A percentile compares a stretch with the other conserved stretches of the same genome.
Conservation (phyloP, 2,888 invertebrate species). For the Ametastegia equiseti region DNA sequence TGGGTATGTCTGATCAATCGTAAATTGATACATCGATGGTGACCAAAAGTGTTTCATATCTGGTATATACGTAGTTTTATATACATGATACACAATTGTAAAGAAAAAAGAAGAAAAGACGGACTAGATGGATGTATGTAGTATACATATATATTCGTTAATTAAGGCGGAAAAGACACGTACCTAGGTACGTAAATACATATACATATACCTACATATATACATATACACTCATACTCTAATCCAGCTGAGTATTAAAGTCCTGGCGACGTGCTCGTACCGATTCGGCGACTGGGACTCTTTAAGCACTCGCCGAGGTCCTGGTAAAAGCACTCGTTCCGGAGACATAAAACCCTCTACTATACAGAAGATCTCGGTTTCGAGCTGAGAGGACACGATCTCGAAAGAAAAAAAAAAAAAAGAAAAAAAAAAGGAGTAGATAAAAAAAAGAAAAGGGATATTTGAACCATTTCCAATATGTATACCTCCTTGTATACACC, state of each 20-base stretch:
- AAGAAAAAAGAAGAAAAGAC: no score
- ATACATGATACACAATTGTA: no score
- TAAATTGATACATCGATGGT: no score
- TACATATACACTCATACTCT: background rate
- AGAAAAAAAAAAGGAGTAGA: background rate
- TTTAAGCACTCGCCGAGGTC: background rate
- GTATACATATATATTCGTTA: no score
- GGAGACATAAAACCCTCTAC: conserved; percentile 20
- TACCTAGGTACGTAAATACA: no score
- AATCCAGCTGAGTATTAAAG: background rate
- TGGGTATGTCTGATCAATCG: no score
- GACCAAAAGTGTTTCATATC: no score
- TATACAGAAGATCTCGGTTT: background rate
- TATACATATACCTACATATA: background rate
- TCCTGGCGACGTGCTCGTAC: background rate
- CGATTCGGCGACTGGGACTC: background rate
- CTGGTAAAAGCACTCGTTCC: conserved; percentile 34
- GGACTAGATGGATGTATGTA: no score
- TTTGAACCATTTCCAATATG: background rate
- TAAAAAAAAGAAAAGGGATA: background rate
- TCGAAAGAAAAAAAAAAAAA: background rate
- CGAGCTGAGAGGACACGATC: background rate
- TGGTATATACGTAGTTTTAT: no score
- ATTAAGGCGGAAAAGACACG: no score
- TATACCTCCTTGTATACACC: background rate